Conservation (phyloP, 2,113 vertebrate genomes). For the Saguinus imperator region DNA sequence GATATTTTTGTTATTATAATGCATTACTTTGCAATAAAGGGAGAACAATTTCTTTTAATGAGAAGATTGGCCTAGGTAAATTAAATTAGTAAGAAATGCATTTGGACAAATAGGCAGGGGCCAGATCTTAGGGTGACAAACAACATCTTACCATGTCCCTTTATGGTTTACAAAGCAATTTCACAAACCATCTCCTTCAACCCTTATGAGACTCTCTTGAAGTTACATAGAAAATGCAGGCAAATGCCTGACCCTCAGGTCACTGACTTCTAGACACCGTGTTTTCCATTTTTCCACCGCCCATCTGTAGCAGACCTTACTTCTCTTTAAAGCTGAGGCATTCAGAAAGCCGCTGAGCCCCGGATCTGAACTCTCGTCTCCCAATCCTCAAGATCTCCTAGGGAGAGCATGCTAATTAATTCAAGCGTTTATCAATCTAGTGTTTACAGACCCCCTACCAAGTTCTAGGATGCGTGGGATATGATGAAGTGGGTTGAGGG, state of each 20-base stretch:
- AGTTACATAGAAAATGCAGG: not conserved
- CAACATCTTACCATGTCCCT: not conserved
- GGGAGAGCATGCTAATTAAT: not conserved
- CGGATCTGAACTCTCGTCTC: not conserved
- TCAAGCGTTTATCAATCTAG: not conserved
- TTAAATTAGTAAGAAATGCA: constrained; percentile 32
- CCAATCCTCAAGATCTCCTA: not conserved
- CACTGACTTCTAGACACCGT: not conserved
- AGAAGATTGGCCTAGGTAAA: not conserved
- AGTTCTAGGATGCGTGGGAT: not conserved
- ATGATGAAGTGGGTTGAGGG: not conserved
- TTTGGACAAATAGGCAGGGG: not conserved
- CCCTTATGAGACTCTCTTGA: not conserved
- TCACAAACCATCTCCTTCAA: not conserved
- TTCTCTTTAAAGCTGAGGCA: not conserved
- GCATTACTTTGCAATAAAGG: not conserved
- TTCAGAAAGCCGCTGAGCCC: not conserved
- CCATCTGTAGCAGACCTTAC: not conserved
- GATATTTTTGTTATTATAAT: not conserved
- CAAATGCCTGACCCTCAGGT: not conserved
- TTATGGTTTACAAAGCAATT: not conserved
- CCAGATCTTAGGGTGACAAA: not conserved
- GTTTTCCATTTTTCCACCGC: not conserved
- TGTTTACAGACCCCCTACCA: not conserved
- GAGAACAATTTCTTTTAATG: not conserved